Evolutionary conservation across 2,113 vertebrate genomes (phyloP).

Genomic region (Rhinopomastus cyanomelas): DNA sequence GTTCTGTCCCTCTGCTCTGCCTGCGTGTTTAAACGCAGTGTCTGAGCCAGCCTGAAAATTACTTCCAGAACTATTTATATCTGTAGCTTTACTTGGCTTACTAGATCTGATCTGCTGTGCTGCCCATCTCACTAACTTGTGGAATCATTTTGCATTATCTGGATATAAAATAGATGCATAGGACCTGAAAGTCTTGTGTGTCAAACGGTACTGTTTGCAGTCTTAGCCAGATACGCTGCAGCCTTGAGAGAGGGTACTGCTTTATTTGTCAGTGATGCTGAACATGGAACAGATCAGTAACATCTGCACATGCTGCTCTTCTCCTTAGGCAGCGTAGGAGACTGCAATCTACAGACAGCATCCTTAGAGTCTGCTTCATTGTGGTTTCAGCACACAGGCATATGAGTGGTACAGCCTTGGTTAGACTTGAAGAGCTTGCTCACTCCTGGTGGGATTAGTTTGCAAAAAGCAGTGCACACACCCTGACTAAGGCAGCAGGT

Average conservation of each 20-base stretch:
- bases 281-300: neutral
- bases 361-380: neutral
- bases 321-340: neutral
- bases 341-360: too few relatives aligned
- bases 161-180: neutral
- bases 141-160: neutral
- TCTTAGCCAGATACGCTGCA: neutral
- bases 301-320: neutral
- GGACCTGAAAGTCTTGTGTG: neutral
- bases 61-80: neutral
- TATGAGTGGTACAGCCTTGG: neutral
- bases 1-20: neutral
- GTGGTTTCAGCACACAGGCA: neutral
- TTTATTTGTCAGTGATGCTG: neutral
- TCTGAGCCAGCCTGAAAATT: neutral
- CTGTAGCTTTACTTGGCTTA: neutral
- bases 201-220: neutral
- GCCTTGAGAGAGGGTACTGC: neutral
- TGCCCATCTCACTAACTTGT: neutral
- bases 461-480: neutral
- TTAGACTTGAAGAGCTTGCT: neutral
- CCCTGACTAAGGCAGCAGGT: neutral
- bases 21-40: neutral
- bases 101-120: neutral
- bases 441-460: accelerated